Conservation (phyloP, 2,113 vertebrate genomes). For the Brachyhypopomus occidentalis region DNA sequence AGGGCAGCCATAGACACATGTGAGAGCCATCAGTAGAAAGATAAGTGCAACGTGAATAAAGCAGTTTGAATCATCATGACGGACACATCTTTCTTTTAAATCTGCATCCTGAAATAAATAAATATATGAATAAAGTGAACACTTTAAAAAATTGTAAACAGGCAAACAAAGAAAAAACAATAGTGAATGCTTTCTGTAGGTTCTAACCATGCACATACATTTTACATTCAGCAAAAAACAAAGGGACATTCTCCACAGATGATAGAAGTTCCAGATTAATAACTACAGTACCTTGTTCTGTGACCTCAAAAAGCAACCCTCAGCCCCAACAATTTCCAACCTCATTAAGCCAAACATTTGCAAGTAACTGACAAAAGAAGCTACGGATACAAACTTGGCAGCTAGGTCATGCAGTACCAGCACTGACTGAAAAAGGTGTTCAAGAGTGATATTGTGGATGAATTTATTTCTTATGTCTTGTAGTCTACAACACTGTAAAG, state of each 20-base stretch:
- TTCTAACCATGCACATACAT: not conserved
- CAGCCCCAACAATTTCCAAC: not conserved
- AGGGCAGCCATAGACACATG: conserved; percentile 61
- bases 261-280: not conserved
- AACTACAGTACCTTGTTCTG: too few relatives aligned
- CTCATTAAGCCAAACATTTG: not conserved
- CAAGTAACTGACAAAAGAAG: not conserved
- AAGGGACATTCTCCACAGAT: not conserved
- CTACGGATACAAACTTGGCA: not conserved
- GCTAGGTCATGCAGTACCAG: not conserved
- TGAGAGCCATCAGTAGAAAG: conserved; percentile 71
- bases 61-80: conserved; percentile 49
- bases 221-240: not conserved
- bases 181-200: too few relatives aligned
- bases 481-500: not conserved
- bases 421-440: not conserved
- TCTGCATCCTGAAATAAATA: too few relatives aligned
- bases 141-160: too few relatives aligned
- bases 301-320: too few relatives aligned
- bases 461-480: not conserved
- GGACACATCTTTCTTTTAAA: not conserved
- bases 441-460: not conserved
- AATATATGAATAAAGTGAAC: too few relatives aligned
- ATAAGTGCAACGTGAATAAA: conserved; percentile 72
- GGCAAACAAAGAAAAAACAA: too few relatives aligned